Percentiles rank a stretch among this genome's conserved stretches.
Conservation (phyloP, 2,113 vertebrate genomes). For the Takifugu flavidus region DNA sequence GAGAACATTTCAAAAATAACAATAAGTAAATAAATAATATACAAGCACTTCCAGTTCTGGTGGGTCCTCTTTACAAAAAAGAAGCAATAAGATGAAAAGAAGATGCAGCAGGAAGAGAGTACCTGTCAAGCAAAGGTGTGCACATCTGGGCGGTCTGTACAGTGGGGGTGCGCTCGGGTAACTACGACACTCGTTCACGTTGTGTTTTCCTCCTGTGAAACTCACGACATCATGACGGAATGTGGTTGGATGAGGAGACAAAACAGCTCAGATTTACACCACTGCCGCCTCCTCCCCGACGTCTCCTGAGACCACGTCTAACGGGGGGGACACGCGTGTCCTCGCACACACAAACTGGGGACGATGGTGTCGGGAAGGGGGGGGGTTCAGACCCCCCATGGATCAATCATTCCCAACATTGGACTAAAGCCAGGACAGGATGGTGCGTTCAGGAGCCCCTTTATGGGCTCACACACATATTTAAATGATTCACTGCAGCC, state of each 20-base stretch:
- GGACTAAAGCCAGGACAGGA: no score
- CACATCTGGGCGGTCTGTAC: conserved; percentile 77
- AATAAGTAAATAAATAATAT: conserved; percentile 52
- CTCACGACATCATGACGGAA: conserved; percentile 66
- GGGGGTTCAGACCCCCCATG: no score
- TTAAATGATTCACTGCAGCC: no score
- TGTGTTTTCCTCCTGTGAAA: conserved; percentile 69
- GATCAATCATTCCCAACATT: no score
- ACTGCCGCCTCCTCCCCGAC: conserved; percentile 38
- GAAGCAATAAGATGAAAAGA: conserved; percentile 55
- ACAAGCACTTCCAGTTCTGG: conserved; percentile 71
- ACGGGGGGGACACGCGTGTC: no score
- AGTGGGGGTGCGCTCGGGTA: conserved; percentile 74
- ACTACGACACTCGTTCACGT: conserved; percentile 75
- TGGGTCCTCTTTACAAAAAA: conserved; percentile 73
- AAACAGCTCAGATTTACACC: conserved; percentile 59
- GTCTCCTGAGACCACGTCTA: conserved; percentile 1
- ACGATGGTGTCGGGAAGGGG: no score
- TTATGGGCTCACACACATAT: no score
- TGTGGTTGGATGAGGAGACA: conserved; percentile 64
- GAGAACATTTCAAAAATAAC: conserved; percentile 55
- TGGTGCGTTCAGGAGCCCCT: no score
- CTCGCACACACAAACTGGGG: no score
- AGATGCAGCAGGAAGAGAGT: conserved; percentile 65
- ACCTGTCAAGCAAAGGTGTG: conserved; percentile 75